Conservation (phyloP, 1,140 invertebrate genomes). For the Drosophila neocordata region DNA sequence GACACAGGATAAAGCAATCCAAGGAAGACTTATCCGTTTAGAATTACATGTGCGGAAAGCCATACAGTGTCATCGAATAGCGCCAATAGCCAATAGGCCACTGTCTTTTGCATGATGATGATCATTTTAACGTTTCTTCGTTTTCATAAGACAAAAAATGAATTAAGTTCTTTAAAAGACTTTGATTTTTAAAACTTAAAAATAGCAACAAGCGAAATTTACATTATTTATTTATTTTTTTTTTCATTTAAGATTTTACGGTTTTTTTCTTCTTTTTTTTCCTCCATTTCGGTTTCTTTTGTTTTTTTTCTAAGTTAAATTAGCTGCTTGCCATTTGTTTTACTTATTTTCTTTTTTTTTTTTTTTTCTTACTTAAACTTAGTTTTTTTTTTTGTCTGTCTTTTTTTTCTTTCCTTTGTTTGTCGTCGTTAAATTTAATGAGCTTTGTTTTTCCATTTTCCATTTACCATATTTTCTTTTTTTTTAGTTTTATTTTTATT, state of each 20-base stretch:
- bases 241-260: constrained; percentile 30
- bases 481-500: background rate
- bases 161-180: constrained; percentile 81
- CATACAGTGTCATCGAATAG: too few relatives aligned
- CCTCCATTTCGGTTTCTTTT: constrained; percentile 12
- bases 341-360: constrained; percentile 6
- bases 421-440: constrained; percentile 66
- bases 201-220: constrained; percentile 82
- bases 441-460: constrained; percentile 39
- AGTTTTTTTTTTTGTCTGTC: constrained; percentile 58
- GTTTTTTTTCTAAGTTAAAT: constrained; percentile 52
- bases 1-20: background rate
- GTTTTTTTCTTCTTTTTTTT: constrained; percentile 36
- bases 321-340: constrained; percentile 40
- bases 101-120: constrained; percentile 48
- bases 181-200: constrained; percentile 80
- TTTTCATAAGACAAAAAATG: constrained; percentile 55
- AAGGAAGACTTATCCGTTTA: background rate
- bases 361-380: constrained; percentile 56
- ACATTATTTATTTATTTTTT: too few relatives aligned
- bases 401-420: constrained; percentile 36
- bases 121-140: background rate
- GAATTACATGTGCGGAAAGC: too few relatives aligned
- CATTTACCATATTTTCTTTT: background rate
- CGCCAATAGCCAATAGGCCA: too few relatives aligned